phyloP scores from a whole-genome alignment of 2,113 vertebrate species.

The Calyptommatus sinebrachiatus region DNA sequence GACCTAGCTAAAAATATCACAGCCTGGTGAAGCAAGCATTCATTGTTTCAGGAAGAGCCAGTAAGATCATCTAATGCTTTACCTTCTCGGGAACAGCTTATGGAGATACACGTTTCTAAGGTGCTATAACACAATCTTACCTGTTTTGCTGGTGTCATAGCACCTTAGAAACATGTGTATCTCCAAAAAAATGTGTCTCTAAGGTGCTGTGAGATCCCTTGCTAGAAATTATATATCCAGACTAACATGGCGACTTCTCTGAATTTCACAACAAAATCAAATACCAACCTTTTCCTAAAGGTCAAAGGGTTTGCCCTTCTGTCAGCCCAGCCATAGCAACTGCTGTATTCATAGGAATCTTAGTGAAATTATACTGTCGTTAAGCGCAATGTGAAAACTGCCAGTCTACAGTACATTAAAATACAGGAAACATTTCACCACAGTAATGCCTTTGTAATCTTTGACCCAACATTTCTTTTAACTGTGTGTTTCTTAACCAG shows the following conservation, averaged over 20 bases:
- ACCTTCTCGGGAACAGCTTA: neutral
- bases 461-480: accelerated
- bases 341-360: neutral
- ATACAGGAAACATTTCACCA: neutral
- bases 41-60: no score
- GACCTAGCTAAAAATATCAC: no score
- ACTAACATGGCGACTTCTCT: no score
- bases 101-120: no score
- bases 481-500: neutral
- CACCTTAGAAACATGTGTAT: no score
- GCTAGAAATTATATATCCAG: no score
- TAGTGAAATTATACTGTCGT: neutral
- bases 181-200: no score
- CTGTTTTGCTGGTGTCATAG: no score
- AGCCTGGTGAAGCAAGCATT: no score
- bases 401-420: neutral
- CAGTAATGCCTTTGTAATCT: neutral
- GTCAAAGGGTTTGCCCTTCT: neutral
- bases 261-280: neutral
- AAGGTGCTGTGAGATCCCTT: no score
- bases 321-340: neutral
- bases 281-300: neutral
- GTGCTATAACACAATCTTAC: no score
- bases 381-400: neutral
- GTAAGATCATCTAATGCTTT: neutral